Base-by-base conservation (phyloP, 2,888 invertebrate genomes). In the Eristalinus sepulchralis region DNA sequence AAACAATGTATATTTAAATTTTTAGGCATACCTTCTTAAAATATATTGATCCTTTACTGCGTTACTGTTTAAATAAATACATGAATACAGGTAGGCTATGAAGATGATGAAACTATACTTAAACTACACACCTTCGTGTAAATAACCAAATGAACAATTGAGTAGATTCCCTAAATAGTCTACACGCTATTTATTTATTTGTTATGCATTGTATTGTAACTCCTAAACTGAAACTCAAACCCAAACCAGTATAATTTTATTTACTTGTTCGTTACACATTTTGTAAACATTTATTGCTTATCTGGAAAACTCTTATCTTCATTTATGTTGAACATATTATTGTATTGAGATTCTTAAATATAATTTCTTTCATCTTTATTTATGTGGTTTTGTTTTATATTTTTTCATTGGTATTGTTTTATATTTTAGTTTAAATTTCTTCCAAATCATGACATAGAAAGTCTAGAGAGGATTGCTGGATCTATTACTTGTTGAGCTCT, bases 1-100 rank as follows among this genome's bases (percentile, higher is more conserved):
- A 82, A 85, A 82, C 77, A 85, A 82, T 82, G 77, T 85, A 78
- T 84, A 73, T 78, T 85, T 77, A 57, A 72, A 36, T 85, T 73
- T 47, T 55, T 73, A 73, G 62, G 34, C 55, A 31, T 36, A 27
- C 36, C 10, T 79, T 64, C 68, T 60, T 73, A 71, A 84, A 83
- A 55, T 67, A 78, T 71, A 75, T 84, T 55, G 55, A 53, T n/a
- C 59, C 20, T 63, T 13, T 68, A 89, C 82, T 88, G 88, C 89
- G 47, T 89, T 88, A 88, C 55, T 62, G 20, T 83, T 63, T 62
- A 59, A 63, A 68, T 83, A 73, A 68, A 80, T 47, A 47, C 17
- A 47, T 73, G 63, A 70, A 27, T 75, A 80, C 10, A 62, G n/a
- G 59, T 53, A 60, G 34, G 53, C 2, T 62, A 47, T 66, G 47